Evolutionary conservation across 2,888 invertebrate genomes (phyloP).

Genomic region (Eristalis arbustorum): DNA sequence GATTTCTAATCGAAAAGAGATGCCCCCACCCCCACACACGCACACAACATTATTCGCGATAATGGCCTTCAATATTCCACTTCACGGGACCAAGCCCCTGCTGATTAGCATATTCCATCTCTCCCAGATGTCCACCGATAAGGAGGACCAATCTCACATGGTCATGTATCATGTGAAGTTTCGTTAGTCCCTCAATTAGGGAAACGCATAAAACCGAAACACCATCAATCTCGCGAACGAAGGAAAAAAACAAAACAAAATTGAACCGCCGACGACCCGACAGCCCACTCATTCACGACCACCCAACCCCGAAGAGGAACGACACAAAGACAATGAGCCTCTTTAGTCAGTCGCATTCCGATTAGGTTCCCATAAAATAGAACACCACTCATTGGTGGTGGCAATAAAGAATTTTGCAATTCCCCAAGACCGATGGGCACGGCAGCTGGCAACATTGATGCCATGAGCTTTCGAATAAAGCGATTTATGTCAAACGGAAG

Average conservation of each 20-base stretch:
- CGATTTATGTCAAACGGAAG: not conserved
- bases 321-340: not conserved
- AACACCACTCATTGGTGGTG: not conserved
- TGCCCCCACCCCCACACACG: not conserved
- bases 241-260: not conserved
- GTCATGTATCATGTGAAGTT: not conserved
- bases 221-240: constrained; percentile 5
- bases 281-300: not conserved
- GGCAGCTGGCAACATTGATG: not conserved
- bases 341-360: not conserved
- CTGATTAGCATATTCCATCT: not conserved
- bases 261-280: not conserved
- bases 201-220: constrained; percentile 8
- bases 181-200: constrained; percentile 8
- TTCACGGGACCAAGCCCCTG: not conserved
- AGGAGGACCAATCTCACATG: not conserved
- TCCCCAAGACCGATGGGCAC: not conserved
- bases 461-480: not conserved
- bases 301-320: not conserved
- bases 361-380: constrained; percentile 17
- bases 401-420: not conserved
- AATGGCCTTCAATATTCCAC: not conserved
- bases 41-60: not conserved
- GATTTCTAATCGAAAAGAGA: not conserved
- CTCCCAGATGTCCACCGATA: not conserved